These are phyloP conservation scores for Drosophila neocordata DNA, from an alignment of 1,140 invertebrate species.

Conservation along the genomic window DNA sequence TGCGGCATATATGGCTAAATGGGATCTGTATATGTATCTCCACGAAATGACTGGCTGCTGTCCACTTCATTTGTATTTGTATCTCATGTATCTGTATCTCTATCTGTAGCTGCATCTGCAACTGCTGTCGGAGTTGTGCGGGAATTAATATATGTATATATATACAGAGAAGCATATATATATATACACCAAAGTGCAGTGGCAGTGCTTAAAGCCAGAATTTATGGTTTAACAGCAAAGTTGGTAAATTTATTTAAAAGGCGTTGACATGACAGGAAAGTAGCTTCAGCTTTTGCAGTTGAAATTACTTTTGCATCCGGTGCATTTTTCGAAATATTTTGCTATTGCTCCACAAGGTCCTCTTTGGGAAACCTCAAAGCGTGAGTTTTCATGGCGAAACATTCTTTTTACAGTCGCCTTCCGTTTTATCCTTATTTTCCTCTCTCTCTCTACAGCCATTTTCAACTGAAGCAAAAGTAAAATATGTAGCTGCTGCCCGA, in stretches of 20 bases:
- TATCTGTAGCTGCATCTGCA: slow-evolving; percentile 38
- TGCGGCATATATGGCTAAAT: slow-evolving; percentile 13
- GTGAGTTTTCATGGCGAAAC: slow-evolving; percentile 66
- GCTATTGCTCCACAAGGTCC: slow-evolving; percentile 67
- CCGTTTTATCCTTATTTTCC: slow-evolving; percentile 27
- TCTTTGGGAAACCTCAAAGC: slow-evolving; percentile 61
- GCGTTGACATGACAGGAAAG: slow-evolving; percentile 16
- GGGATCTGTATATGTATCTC: slow-evolving; percentile 1
- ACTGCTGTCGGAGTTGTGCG: slow-evolving; percentile 15
- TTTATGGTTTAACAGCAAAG: slow-evolving; percentile 22
- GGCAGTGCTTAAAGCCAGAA: slow-evolving; percentile 26
- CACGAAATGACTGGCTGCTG: neutral
- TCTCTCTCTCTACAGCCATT: slow-evolving; percentile 39
- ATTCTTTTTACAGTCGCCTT: slow-evolving; percentile 68
- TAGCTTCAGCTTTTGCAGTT: slow-evolving; percentile 52
- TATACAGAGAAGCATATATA: neutral
- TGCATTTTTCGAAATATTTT: slow-evolving; percentile 51
- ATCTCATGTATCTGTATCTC: slow-evolving; percentile 52
- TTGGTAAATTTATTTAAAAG: slow-evolving; percentile 29
- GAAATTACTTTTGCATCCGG: slow-evolving; percentile 78
- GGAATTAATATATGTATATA: slow-evolving; percentile 2
- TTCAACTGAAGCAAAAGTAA: slow-evolving; percentile 21
- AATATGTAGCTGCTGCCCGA: slow-evolving; percentile 5
- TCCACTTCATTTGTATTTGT: slow-evolving; percentile 32
- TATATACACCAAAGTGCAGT: slow-evolving; percentile 5